Percentiles rank a stretch among this genome's conserved stretches.
Evolutionary conservation across 2,113 vertebrate species (phyloP).

Genomic region (Platysteira castanea): DNA sequence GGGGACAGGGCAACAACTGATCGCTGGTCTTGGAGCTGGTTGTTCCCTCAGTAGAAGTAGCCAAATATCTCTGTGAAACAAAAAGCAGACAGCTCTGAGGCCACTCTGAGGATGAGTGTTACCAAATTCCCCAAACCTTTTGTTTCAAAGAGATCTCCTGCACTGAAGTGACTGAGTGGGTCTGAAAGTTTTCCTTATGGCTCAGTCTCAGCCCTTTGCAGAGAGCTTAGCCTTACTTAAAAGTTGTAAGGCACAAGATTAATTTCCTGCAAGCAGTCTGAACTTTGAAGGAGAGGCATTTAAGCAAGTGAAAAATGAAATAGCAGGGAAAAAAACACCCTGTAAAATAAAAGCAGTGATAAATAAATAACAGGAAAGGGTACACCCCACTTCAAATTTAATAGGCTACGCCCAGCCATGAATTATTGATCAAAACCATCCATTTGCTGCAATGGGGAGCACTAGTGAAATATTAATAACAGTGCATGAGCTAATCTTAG

Average conservation of each 20-base stretch:
- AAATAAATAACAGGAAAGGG: constrained; percentile 53
- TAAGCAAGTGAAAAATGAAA: constrained; percentile 36
- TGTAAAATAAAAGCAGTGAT: constrained; percentile 25
- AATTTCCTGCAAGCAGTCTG: background rate
- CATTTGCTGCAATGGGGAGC: background rate
- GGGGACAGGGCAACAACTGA: fast-evolving
- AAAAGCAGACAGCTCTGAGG: background rate
- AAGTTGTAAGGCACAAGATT: background rate
- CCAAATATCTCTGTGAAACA: background rate
- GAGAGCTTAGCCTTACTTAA: constrained; percentile 2
- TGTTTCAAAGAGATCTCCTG: background rate
- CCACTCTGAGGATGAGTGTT: fast-evolving
- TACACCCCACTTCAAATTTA: constrained; percentile 32
- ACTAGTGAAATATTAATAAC: constrained; percentile 43
- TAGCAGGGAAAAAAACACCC: background rate
- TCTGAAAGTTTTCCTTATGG: background rate
- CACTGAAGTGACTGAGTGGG: background rate
- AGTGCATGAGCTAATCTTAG: background rate
- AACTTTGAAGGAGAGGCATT: constrained; percentile 17
- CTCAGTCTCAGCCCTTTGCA: background rate
- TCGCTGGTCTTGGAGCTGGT: background rate
- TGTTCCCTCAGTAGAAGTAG: background rate
- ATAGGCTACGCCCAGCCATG: background rate
- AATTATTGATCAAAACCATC: constrained; percentile 50
- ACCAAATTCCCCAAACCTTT: background rate